phyloP scores from a whole-genome alignment of 2,113 vertebrate species.

The Cettia cetti region DNA sequence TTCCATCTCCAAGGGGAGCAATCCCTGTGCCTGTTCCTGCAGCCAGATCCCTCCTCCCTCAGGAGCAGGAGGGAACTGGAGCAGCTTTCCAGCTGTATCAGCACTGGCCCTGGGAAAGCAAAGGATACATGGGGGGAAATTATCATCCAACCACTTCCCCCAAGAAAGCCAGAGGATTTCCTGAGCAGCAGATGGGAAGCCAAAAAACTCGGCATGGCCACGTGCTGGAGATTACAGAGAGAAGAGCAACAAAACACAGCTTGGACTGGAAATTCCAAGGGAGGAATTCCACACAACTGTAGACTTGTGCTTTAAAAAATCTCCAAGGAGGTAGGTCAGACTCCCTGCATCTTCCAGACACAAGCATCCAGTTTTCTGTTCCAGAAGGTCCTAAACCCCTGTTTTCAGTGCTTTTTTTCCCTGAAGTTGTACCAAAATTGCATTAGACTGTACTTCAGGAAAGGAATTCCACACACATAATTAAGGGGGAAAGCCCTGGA shows the following conservation, averaged over 20 bases:
- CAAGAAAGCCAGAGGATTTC: neutral
- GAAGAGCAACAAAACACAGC: neutral
- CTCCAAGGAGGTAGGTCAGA: neutral
- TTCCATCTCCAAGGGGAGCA: neutral
- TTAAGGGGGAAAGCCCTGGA: neutral
- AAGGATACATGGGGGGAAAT: neutral
- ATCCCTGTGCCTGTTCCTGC: neutral
- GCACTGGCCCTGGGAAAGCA: rapidly evolving
- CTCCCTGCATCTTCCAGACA: neutral
- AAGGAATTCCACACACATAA: neutral
- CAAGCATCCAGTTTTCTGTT: neutral
- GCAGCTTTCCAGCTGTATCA: neutral
- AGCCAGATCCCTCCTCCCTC: neutral
- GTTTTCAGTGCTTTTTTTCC: neutral
- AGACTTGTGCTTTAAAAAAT: neutral
- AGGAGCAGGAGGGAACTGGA: neutral
- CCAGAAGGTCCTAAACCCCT: neutral
- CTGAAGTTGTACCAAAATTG: neutral
- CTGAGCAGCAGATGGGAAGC: neutral
- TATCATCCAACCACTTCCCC: neutral
- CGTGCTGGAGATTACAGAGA: rapidly evolving
- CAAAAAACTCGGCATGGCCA: neutral
- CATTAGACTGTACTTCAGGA: neutral
- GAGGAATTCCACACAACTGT: neutral
- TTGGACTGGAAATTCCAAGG: neutral